Evolutionary conservation across 2,797 vertebrate species (phyloP), one percentile per base, ranked within the genome.

Genomic region (Danionella dracula): DNA sequence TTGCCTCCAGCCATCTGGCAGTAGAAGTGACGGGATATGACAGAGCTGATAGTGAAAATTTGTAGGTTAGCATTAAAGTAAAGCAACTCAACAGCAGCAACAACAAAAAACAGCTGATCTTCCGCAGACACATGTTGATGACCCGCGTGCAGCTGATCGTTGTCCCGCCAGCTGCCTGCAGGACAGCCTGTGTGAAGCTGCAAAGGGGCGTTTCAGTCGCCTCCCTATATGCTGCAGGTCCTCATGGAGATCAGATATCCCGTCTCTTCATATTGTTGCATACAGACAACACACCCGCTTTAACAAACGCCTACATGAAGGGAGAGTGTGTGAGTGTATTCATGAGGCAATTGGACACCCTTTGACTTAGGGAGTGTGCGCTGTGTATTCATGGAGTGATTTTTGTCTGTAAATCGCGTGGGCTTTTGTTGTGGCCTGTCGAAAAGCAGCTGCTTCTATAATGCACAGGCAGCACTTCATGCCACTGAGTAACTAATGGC

Each of bases 371-470:
- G 48, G 57, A 63, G 83, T 79, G 83, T 77, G 60, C 78, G 70
- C 79, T 51, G 10, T 46, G 80, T 53, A 88, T 88, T 89, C 86
- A 89, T 67, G 55, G 70, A 62, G 79, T 83, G 72, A 89, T 90
- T 89, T 89, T 86, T 88, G 83, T 87, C 76, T 83, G 81, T 31
- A 11, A 45, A n/a, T 50, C 70, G 76, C 70, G 81, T 66, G 64
- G 78, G 72, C 82, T 73, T 80, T 88, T 88, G 85, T 87, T 80
- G 70, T 72, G 77, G 78, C 67, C 67, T 38, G 48, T 49, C 29
- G 41, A 63, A 91, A 92, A 93, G 93, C 95, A 97, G 94, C 95
- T 96, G 94, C 91, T 94, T 86, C 72, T 83, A 91, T 86, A 88
- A 84, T 63, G 84, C 84, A 75, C 81, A 84, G 83, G 83, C 86